A percentile compares a stretch with the other conserved stretches of the same genome.
Conservation (phyloP, 64 coral and sea anemone genomes). For the Trachythela sp. region DNA sequence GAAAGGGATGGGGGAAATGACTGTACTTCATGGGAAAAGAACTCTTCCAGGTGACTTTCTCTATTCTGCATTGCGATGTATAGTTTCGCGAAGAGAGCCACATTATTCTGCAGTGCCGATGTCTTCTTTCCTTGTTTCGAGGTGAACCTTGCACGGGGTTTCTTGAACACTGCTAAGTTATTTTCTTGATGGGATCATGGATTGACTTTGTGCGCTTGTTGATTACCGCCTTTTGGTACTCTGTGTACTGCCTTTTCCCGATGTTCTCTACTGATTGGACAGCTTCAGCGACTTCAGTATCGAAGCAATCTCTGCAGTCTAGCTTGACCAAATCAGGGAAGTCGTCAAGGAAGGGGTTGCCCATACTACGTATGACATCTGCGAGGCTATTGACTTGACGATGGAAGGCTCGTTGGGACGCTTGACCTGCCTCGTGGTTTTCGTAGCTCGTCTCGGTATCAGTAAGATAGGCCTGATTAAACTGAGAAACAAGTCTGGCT, state of each 20-base stretch:
- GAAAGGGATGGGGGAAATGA: neutral
- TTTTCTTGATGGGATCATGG: neutral
- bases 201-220: neutral
- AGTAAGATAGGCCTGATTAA: constrained; percentile 33
- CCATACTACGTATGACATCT: constrained; percentile 7
- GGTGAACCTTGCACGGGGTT: neutral
- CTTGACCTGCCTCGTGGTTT: constrained; percentile 40
- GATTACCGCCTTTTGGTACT: neutral
- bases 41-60: neutral
- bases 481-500: constrained; percentile 19
- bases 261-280: neutral
- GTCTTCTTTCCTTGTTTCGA: neutral
- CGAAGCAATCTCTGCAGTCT: neutral
- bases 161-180: neutral
- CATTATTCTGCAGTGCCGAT: neutral
- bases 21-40: neutral
- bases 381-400: constrained; percentile 44
- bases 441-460: neutral
- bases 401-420: constrained; percentile 49
- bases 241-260: neutral
- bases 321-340: neutral
- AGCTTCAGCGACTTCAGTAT: neutral
- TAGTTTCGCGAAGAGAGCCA: neutral
- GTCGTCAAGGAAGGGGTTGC: constrained; percentile 58
- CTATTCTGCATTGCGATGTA: neutral